Conservation (phyloP, 2,888 invertebrate species). For the Nasonovia ribisnigri region DNA sequence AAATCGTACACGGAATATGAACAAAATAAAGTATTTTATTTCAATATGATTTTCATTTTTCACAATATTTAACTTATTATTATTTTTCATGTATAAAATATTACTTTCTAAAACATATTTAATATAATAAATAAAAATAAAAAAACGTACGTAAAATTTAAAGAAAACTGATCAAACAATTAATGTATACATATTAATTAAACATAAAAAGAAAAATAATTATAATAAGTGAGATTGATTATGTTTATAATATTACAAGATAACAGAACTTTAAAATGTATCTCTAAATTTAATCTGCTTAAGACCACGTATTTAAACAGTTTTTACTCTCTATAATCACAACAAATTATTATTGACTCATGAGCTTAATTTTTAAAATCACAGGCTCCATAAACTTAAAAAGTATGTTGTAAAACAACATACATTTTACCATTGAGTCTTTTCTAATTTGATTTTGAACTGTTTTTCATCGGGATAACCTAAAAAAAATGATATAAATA, state of each 20-base stretch:
- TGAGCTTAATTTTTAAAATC: constrained; percentile 28
- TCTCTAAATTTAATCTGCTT: background rate
- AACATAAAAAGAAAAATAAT: constrained; percentile 22
- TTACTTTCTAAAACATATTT: constrained; percentile 25
- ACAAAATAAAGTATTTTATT: background rate
- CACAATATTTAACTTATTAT: background rate
- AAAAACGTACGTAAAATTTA: constrained; percentile 51
- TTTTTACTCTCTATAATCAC: background rate
- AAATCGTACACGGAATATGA: background rate
- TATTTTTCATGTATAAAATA: constrained; percentile 4
- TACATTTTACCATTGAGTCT: constrained; percentile 32
- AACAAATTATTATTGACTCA: background rate
- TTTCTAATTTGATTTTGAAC: constrained; percentile 45
- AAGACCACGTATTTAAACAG: background rate
- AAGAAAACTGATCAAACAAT: constrained; percentile 21
- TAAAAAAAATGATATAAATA: too few species aligned
- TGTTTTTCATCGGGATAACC: constrained; percentile 37
- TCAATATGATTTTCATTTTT: background rate
- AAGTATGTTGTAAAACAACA: background rate
- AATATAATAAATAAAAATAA: background rate
- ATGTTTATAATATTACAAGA: background rate
- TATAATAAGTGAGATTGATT: constrained; percentile 5
- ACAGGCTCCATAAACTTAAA: constrained; percentile 29
- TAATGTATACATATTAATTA: background rate
- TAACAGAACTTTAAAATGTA: background rate